Evolutionary conservation across 2,113 vertebrate species (phyloP), one percentile per base, ranked within the genome.

Genomic region (Microcebus griseorufus): DNA sequence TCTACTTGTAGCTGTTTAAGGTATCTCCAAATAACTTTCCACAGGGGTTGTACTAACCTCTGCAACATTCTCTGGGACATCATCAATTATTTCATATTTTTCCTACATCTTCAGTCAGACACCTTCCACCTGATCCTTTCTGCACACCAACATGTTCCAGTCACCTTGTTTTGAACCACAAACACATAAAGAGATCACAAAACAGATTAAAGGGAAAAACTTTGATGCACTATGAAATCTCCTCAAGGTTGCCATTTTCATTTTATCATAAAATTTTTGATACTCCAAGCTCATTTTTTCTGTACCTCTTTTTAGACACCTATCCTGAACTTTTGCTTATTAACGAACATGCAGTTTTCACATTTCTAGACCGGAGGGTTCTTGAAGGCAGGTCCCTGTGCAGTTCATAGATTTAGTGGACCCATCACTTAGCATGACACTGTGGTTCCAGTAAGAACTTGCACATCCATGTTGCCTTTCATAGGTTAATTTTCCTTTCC

Each of bases 371-470:
- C 34, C 9, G 20, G 51, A 9, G 7, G 13, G 32, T 58, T 23
- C 18, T 85, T 51, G 76, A 65, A 58, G 53, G 27, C 20, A 5
- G 25, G 3, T 4, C 48, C 18, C 16, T 22, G 18, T 51, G 18
- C 23, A 2, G 20, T 84, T 76, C 12, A 6, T 39, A 84, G 29
- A 62, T 29, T 51, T 17, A n/a, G 22, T 11, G 11, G 62, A 22
- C 6, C 25, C 1, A 10, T 42, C 4, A 3, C 67, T 64, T 48
- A 0, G 16, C 3, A 4, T 20, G 45, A 29, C 2, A 5, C 0
- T 0, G 5, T 34, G 58, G 58, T 73, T 73, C 13, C 10, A 42
- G 2, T 17, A 3, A 25, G 34, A 45, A 93, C 60, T 69, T 16
- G 45, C n/a, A 12, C 17, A 5, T 34, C 25, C 16, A 12, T 12